Evolutionary conservation across 2,797 vertebrate species (phyloP), one percentile per base, ranked within the genome.

Genomic region (Ciconia nigra): DNA sequence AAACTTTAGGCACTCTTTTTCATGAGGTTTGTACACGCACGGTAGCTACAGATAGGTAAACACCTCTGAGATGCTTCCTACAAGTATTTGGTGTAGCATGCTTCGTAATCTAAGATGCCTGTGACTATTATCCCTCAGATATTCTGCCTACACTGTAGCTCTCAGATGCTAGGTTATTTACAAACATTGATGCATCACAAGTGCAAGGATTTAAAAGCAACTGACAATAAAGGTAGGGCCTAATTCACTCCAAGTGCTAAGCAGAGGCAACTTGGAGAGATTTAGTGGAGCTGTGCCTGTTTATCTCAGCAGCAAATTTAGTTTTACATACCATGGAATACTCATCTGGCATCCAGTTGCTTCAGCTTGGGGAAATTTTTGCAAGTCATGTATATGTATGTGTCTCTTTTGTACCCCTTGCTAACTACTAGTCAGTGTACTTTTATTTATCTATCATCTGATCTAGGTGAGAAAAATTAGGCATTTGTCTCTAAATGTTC

Each of bases 241-340:
- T 92, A 92, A 94, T 91, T 91, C 67, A 65, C 66, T 89, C 69
- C 74, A 74, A 71, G 42, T 74, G 61, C 87, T 91, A 89, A 92
- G 69, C 79, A 93, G 81, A 90, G 49, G 63, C 80, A 89, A 87
- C 57, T 63, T 73, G 39, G 78, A 61, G 61, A 92, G 86, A 58
- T 96, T 96, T 92, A 93, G 71, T 61, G 71, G n/a, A 90, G 52
- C 65, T 90, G 31, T 86, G 76, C 63, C 62, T 78, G 83, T 92
- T 95, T 91, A 87, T 94, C 49, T 93, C 73, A 73, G 79, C 83
- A 84, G 62, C 73, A 91, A 87, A 92, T 91, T 82, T 82, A 86
- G 73, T 82, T 90, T 92, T 86, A 74, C 51, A 31, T 94, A 58
- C n/a, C 47, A 58, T 31, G 46, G 41, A 84, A 87, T 62, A 55